Base-by-base conservation (phyloP, 2,113 vertebrate species). In the Serilophus lunatus region DNA sequence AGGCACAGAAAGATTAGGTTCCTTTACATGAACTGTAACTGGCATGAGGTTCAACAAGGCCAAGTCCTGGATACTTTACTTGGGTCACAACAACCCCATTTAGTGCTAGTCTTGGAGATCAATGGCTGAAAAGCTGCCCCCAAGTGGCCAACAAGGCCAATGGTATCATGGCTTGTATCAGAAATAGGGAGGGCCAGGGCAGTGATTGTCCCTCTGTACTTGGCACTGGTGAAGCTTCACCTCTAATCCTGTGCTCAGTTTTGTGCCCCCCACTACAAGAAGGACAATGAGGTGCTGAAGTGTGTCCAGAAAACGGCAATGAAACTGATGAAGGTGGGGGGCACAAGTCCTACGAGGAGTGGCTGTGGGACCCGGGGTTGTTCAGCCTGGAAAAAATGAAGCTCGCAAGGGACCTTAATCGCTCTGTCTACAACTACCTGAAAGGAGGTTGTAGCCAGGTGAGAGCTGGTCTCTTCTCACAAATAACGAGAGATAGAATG, bases 241-340 rank as follows among this genome's bases (percentile, higher is more conserved):
- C 50, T 31, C 3, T 4, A 28, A 13, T 49, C 1, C 9, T 42
- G 9, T 7, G 26, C 1, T 42, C 53, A 14, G 0, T 42, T 83
- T 4, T 42, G 45, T 29, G 8, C 8, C 18, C 10, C 9, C 9
- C 25, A 9, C 23, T 65, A 1, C 10, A 36, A 25, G 50, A 50
- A 35, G 1, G 25, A 49, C 40, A 9, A 3, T 25, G 72, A 24
- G 16, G 31, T 20, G 2, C 35, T 72, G 31, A 2, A 79, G 16
- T 0, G 0, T 16, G 6, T 68, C 40, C 53, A 80, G 40, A 54
- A 40, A 28, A 33, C 18, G 22, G 2, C 45, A 74, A 3, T 0
- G 0, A 23, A 60, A 25, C 8, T 68, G 60, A 7, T 7, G n/a
- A 51, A 28, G 33, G 20, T 33, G 36, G 4, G 12, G 49, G 63